Evolutionary conservation across 2,113 vertebrate species (phyloP), one percentile per base, ranked within the genome.

Genomic region (Butastur rufipennis): DNA sequence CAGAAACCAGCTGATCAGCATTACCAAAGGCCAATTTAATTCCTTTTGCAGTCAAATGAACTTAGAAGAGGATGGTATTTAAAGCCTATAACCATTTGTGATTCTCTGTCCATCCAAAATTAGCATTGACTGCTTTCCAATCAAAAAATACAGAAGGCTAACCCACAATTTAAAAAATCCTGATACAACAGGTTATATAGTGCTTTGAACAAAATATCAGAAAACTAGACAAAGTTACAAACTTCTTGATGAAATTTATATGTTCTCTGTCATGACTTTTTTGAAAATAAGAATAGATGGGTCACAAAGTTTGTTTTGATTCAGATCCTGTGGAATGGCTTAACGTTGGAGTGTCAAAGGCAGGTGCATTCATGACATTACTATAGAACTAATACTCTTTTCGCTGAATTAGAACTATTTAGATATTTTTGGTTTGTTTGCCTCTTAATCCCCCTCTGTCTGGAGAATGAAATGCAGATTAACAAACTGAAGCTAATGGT

Each of bases 11-110:
- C 72, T 89, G 81, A 96, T 94, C 70, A 96, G 23, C 58, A 75
- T 97, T 96, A 91, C 62, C 90, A 85, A 95, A 80, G 80, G 87
- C 66, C 86, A 97, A 90, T 96, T 96, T 96, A 88, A 97, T 97
- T 97, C 88, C 17, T 96, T 92, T 91, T 90, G 62, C 42, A 90
- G 68, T 85, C 52, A 98, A 97, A 91, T 78, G 32, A 96, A 95
- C 77, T 95, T 97, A 94, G 68, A 97, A 93, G 16, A 67, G 59
- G 21, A 85, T 89, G 45, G 13, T 93, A 92, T 97, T 98, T 94
- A 94, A 95, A 88, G 42, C 16, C 12, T 82, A 20, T 34, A 91
- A 78, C 10, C 5, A 53, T 81, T 91, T 90, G 66, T 55, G 66
- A 29, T 90, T 94, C 31, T 96, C 58, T 62, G 40, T 29, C 32